These are phyloP conservation scores for Microcebus murinus DNA, from an alignment of 2,113 vertebrate genomes.

Conservation along the genomic window DNA sequence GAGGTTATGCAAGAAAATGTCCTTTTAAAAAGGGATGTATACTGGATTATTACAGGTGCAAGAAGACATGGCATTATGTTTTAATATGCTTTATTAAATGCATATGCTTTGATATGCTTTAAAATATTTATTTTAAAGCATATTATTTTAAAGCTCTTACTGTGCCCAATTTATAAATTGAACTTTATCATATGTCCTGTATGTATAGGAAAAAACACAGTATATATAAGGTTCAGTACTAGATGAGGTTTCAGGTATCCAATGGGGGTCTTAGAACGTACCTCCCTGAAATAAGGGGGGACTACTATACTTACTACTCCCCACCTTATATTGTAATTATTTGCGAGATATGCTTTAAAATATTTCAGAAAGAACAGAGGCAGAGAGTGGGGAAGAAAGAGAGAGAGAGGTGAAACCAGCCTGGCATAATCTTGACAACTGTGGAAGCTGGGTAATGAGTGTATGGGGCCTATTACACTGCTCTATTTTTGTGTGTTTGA, in stretches of 20 bases:
- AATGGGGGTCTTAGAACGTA: background rate
- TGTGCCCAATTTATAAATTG: background rate
- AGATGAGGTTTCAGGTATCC: background rate
- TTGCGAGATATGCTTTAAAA: constrained; percentile 32
- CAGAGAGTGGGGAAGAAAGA: background rate
- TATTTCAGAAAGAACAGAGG: background rate
- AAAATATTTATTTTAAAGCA: too few relatives aligned
- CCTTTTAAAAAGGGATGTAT: background rate
- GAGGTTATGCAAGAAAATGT: background rate
- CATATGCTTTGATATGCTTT: too few relatives aligned
- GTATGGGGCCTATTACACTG: background rate
- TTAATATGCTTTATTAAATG: too few relatives aligned
- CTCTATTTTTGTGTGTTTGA: background rate
- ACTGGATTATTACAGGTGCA: background rate
- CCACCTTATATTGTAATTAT: background rate
- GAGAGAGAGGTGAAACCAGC: background rate
- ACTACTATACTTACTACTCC: background rate
- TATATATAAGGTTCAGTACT: background rate
- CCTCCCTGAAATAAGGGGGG: background rate
- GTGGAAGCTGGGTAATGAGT: background rate
- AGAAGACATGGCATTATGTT: background rate
- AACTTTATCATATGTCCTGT: background rate
- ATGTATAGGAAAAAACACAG: background rate
- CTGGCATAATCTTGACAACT: background rate
- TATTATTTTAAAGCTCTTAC: background rate